Evolutionary conservation across 1,140 invertebrate genomes (phyloP).

Genomic region (Hylyphantes graminicola): DNA sequence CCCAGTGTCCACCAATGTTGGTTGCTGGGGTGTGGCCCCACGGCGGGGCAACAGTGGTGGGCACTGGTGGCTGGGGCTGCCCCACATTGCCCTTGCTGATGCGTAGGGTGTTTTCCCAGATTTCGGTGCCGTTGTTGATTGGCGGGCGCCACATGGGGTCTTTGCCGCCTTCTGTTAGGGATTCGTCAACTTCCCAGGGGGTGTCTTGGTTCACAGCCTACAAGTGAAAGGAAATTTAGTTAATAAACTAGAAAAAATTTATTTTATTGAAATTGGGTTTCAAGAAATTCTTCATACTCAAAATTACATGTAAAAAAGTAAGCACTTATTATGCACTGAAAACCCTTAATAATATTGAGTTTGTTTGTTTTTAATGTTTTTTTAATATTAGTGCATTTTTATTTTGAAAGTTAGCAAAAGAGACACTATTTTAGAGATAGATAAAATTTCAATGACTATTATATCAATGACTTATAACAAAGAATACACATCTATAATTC

Average conservation of each 20-base stretch:
- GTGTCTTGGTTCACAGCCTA: constrained; percentile 87
- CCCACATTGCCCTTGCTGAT: constrained; percentile 45
- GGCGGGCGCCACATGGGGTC: constrained; percentile 65
- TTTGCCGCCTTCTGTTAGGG: constrained; percentile 74
- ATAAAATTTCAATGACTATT: too few relatives aligned
- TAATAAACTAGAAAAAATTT: too few relatives aligned
- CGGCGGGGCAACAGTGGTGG: constrained; percentile 68
- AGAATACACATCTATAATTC: too few relatives aligned
- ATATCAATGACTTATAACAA: too few relatives aligned
- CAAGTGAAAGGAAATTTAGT: background rate
- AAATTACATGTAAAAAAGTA: background rate
- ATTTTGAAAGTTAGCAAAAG: too few relatives aligned
- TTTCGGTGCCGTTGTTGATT: constrained; percentile 77
- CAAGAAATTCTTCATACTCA: background rate
- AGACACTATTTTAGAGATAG: too few relatives aligned
- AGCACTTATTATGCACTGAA: too few relatives aligned
- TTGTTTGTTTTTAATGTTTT: too few relatives aligned
- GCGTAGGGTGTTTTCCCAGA: constrained; percentile 93
- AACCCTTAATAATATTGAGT: too few relatives aligned
- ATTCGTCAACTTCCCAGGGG: constrained; percentile 89
- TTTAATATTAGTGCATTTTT: too few relatives aligned
- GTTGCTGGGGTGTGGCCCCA: constrained; percentile 92
- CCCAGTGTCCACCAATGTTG: constrained; percentile 93
- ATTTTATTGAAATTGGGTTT: too few relatives aligned
- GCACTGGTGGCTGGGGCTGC: background rate